Evolutionary conservation across 1,140 invertebrate genomes (phyloP), one percentile per base, ranked within the genome.

Genomic region (Sitobion miscanthi): DNA sequence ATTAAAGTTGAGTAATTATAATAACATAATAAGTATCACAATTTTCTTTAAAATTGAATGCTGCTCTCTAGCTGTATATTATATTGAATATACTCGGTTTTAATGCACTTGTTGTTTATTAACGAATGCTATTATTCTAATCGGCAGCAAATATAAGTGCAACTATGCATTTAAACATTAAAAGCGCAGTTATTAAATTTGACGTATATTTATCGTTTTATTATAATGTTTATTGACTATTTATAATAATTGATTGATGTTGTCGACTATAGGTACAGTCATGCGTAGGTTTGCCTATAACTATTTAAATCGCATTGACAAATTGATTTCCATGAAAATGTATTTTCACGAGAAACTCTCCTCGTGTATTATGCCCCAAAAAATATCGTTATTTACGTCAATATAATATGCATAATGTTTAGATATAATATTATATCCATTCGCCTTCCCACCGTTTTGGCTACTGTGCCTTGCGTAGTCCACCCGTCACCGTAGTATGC

Each of bases 201-300:
- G 30, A 30, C 23, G 30, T 47, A 87, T 20, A 14, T 77, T n/a
- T 77, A 77, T n/a, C 11, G 11, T 77, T 54, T 7, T 54, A 23
- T 54, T 52, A 17, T 9, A 17, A 49, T 14, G 49, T 17, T 20
- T 52, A 23, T 30, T 85, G 11, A 87, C 42, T 87, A 49, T 30
- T 47, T 30, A 87, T 47, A 87, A 87, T 87, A 87, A 87, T 47
- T 30, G 42, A 87, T 87, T 47, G 8, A 49, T 47, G 85, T 87
- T 85, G 23, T 85, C 9, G 23, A 45, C 42, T 85, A 42, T 52
- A 5, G 30, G 57, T 62, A 62, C 42, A 85, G 38, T 85, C 9
- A 25, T 45, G 77, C 77, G 77, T 83, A 6, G 77, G 77, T 85
- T 3, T 85, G 23, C 83, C 21, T 42, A 45, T 85, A 45, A 14